These are phyloP conservation scores for Andrena minutula DNA, from an alignment of 2,888 invertebrate genomes.

Conservation along the genomic window DNA sequence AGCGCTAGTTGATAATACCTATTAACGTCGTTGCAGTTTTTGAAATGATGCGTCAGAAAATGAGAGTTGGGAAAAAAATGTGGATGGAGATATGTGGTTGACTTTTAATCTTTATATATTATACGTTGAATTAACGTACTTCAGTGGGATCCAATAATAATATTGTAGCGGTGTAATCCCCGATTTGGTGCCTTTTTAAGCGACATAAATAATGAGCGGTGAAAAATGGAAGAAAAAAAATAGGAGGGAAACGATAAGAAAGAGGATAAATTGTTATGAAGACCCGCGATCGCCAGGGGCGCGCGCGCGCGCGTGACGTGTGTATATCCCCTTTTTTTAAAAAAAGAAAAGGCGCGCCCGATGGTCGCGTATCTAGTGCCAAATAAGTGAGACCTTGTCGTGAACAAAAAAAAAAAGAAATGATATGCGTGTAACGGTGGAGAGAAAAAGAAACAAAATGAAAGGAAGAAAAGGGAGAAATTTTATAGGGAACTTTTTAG, in stretches of 20 bases:
- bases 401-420: constrained; percentile 29
- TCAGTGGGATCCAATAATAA: constrained; percentile 80
- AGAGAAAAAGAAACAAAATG: constrained; percentile 1
- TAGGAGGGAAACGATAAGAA: constrained; percentile 26
- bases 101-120: constrained; percentile 81
- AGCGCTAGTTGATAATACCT: constrained; percentile 84
- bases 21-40: constrained; percentile 84
- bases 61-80: constrained; percentile 69
- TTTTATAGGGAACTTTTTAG: constrained; percentile 84
- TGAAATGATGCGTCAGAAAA: constrained; percentile 83
- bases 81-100: constrained; percentile 67
- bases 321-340: constrained; percentile 48
- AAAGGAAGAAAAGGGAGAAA: constrained; percentile 69
- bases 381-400: constrained; percentile 83
- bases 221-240: constrained; percentile 64
- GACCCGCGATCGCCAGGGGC: constrained; percentile 58
- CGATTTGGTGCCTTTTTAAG: constrained; percentile 84
- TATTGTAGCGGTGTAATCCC: constrained; percentile 78
- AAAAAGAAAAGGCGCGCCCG: constrained; percentile 51
- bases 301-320: constrained; percentile 45
- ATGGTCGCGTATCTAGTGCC: constrained; percentile 83
- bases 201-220: constrained; percentile 73
- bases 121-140: constrained; percentile 79
- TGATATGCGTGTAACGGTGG: constrained; percentile 67
- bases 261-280: constrained; percentile 62